Conservation (phyloP, 2,113 vertebrate genomes). For the Saccopteryx leptura region DNA sequence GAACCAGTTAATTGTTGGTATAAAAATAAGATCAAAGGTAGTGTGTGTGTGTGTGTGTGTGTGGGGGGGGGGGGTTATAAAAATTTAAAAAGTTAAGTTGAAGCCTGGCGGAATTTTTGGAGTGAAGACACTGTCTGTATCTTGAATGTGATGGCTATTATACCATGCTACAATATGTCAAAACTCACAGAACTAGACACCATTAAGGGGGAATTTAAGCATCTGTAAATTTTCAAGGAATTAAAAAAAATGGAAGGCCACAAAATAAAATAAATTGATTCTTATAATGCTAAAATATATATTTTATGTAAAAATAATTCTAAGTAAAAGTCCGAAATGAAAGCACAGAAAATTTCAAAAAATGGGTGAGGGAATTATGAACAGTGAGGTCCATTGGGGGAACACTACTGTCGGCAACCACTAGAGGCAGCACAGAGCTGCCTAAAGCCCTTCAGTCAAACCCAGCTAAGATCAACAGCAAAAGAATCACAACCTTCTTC, state of each 20-base stretch:
- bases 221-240: background rate
- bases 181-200: background rate
- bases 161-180: background rate
- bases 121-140: background rate
- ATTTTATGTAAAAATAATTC: background rate
- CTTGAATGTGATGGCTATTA: background rate
- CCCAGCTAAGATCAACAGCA: background rate
- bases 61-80: background rate
- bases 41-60: background rate
- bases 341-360: background rate
- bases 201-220: background rate
- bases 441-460: background rate
- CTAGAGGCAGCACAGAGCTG: background rate
- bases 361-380: background rate
- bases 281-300: background rate
- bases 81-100: background rate
- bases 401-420: background rate
- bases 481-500: background rate
- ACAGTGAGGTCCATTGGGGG: background rate
- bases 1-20: too few relatives aligned
- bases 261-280: constrained; percentile 6
- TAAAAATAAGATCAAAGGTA: background rate
- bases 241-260: background rate
- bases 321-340: constrained; percentile 2
- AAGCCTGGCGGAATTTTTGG: background rate